These are phyloP conservation scores for Leptodactylus fuscus DNA, from an alignment of 2,113 vertebrate genomes.

Conservation along the genomic window DNA sequence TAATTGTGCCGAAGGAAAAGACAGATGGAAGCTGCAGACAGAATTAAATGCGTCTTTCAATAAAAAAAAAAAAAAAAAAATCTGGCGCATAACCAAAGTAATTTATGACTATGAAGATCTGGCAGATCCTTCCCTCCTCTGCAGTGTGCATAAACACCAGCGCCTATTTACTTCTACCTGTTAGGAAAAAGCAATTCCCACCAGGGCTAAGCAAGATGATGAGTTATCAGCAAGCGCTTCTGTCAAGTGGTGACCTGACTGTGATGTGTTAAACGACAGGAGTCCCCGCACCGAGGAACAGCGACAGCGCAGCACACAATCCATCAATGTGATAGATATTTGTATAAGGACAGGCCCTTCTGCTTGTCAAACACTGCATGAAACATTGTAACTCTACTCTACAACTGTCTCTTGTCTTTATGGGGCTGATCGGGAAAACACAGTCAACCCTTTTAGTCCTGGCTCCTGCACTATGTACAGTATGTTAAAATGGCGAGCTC, in stretches of 20 bases:
- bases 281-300: slow-evolving; percentile 40
- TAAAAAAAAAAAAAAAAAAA: slow-evolving; percentile 29
- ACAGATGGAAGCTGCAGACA: slow-evolving; percentile 21
- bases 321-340: slow-evolving; percentile 58
- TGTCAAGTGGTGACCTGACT: slow-evolving; percentile 51
- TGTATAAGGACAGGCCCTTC: slow-evolving; percentile 55
- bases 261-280: slow-evolving; percentile 52
- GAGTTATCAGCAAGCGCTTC: slow-evolving; percentile 49
- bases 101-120: slow-evolving; percentile 39
- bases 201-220: slow-evolving; percentile 30
- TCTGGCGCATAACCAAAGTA: slow-evolving; percentile 47
- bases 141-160: slow-evolving; percentile 27
- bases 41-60: slow-evolving; percentile 35
- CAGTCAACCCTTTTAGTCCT: neutral
- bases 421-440: slow-evolving; percentile 16
- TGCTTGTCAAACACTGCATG: slow-evolving; percentile 58
- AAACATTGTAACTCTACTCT: slow-evolving; percentile 46
- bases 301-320: slow-evolving; percentile 29
- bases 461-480: slow-evolving; percentile 16
- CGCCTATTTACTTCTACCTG: slow-evolving; percentile 45
- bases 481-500: neutral
- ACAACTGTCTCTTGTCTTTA: slow-evolving; percentile 49
- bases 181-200: slow-evolving; percentile 45
- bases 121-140: slow-evolving; percentile 20
- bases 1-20: slow-evolving; percentile 37